These are phyloP conservation scores for Acanthopagrus latus DNA, from an alignment of 2,797 vertebrate species.

Conservation along the genomic window DNA sequence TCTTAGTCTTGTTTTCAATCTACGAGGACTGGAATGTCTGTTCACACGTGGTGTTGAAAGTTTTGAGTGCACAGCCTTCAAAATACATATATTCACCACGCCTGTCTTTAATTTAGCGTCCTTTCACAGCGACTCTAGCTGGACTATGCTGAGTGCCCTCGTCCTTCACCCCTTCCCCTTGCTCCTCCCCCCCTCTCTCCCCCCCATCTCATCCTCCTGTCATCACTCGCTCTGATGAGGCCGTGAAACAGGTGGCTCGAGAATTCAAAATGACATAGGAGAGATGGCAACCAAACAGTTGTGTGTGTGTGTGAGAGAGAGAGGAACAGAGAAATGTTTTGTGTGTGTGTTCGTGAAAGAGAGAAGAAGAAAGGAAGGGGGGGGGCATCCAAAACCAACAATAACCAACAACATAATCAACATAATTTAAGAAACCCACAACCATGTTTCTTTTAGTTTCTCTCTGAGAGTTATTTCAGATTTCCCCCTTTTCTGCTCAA, in stretches of 20 bases:
- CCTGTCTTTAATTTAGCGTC: conserved; percentile 50
- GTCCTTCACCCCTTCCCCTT: conserved; percentile 68
- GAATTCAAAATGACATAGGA: conserved; percentile 75
- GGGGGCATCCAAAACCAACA: conserved; percentile 33
- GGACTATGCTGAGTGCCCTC: conserved; percentile 52
- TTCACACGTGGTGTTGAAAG: neutral
- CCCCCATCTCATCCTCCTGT: conserved; percentile 77
- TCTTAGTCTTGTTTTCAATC: neutral
- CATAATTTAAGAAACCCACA: conserved; percentile 14
- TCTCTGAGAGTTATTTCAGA: conserved; percentile 30
- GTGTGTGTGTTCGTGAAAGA: neutral
- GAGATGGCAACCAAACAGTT: conserved; percentile 67
- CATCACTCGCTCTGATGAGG: conserved; percentile 77
- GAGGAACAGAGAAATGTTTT: conserved; percentile 25
- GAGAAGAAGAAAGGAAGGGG: conserved; percentile 22
- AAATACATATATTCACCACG: conserved; percentile 37
- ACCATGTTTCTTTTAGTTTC: conserved; percentile 24
- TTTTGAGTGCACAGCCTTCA: conserved; percentile 12
- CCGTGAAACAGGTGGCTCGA: conserved; percentile 80
- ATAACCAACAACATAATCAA: conserved; percentile 31
- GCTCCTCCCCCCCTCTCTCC: conserved; percentile 10
- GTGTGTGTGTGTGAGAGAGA: conserved; percentile 38
- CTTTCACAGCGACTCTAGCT: conserved; percentile 39
- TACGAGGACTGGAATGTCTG: neutral
- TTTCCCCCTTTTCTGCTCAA: conserved; percentile 5